phyloP scores from a whole-genome alignment of 2,113 vertebrate species.

The Diphyllodes magnificus region DNA sequence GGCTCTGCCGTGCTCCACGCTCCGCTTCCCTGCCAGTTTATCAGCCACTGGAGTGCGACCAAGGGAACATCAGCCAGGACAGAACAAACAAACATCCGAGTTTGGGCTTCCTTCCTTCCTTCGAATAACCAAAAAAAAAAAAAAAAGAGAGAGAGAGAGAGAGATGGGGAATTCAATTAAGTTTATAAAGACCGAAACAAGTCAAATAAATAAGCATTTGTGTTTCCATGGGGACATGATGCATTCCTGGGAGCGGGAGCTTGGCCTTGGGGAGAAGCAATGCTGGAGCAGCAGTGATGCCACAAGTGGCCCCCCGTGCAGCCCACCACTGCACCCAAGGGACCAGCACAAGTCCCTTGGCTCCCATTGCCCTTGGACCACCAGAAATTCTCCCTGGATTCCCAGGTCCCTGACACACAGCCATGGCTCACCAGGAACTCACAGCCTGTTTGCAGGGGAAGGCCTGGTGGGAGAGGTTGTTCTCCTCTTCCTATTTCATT shows the following conservation, averaged over 20 bases:
- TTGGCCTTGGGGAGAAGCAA: not conserved
- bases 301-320: rapidly evolving
- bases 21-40: conserved; percentile 34
- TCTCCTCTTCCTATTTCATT: not conserved
- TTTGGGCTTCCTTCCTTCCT: conserved; percentile 55
- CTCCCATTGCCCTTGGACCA: rapidly evolving
- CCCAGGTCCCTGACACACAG: not conserved
- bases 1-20: conserved; percentile 43
- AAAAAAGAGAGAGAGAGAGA: not conserved
- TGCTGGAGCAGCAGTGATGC: rapidly evolving
- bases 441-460: too few relatives aligned
- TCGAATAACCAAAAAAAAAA: not conserved
- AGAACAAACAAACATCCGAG: conserved; percentile 63
- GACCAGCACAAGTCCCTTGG: rapidly evolving
- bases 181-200: not conserved
- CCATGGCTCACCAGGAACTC: not conserved
- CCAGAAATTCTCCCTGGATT: not conserved
- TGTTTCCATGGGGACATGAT: not conserved
- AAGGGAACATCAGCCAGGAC: conserved; percentile 52
- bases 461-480: not conserved
- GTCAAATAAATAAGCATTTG: conserved; percentile 25
- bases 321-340: rapidly evolving
- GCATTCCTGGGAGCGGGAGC: not conserved
- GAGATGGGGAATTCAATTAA: not conserved
- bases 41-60: conserved; percentile 41